Evolutionary conservation across 2,113 vertebrate species (phyloP), one percentile per base, ranked within the genome.

Genomic region (Origma solitaria): DNA sequence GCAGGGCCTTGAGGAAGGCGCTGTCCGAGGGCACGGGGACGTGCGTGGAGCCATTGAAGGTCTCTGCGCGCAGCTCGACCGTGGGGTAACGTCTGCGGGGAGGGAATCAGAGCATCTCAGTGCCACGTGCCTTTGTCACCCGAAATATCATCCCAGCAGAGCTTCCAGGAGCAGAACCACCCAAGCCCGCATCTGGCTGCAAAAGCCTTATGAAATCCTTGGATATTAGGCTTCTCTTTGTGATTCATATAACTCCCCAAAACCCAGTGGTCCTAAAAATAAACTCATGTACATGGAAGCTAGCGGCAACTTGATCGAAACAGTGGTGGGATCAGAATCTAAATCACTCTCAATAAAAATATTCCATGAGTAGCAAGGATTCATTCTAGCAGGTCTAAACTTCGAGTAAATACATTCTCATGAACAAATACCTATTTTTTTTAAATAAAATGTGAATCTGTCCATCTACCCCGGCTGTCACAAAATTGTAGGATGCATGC

Each of bases 11-110:
- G n/a, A 99, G 97, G 76, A 99, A 97, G 28, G 95, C 82, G 20
- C 62, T 58, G 51, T 99, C 98, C 38, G 99, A 98, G 22, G 99
- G 99, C 40, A 99, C 30, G 12, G 98, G 81, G 61, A 98, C 96
- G 49, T 99, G 98, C 6, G 96, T 97, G 76, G 97, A 33, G 53
- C 98, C 97, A 11, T 98, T 98, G 95, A 99, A 97, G 57, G 53
- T 72, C 95, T 97, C 98, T 4, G 99, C 98, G 56, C 98, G 98
- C 80, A 98, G 96, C 96, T 99, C 99, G 30, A 99, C 98, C 2
- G 99, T 99, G 75, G 99, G 98, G 96, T 97, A 99, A 76, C 97
- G 98, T 80, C 99, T 99, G 96, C 5, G 62, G 84, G 35, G 82
- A 8, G 73, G 45, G 92, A 79, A 97, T 4, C 64, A n/a, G 40